Evolutionary conservation across 2,797 vertebrate genomes (phyloP), one percentile per base, ranked within the genome.

Genomic region (Sarcophilus harrisii): DNA sequence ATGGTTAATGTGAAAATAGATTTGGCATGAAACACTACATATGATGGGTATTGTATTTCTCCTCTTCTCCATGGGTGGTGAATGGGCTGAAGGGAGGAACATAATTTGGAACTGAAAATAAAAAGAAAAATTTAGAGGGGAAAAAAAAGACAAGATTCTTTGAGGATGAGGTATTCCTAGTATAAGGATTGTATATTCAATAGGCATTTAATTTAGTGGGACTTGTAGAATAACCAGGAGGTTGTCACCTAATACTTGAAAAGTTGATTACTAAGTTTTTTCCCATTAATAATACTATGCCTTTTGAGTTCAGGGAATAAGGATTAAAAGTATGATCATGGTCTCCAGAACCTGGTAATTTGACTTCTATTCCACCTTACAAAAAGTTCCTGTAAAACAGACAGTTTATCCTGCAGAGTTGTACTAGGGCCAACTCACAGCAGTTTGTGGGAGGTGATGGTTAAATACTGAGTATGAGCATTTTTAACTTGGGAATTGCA

Each of bases 61-160:
- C 30, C 5, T 38, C n/a, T 81, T 81, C 73, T 81, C 21, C n/a
- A 45, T 27, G 18, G 18, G 38, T 81, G 8, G 21, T n/a, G 8
- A 29, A 81, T 16, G 18, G 21, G 59, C 29, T 92, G 28, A 2
- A 62, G 32, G 4, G 12, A 18, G 5, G 14, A 59, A 57, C 14
- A 91, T 93, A n/a, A 66, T 66, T 66, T 66, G 62, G 1, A 66
- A 66, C 95, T 95, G 91, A 89, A 96, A 95, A 95, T 93, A 21
- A 9, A 9, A 45, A 38, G 21, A 87, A 87, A 90, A 95, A 18
- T 92, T 91, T 81, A 94, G 95, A 73, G n/a, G 11, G 21, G 0
- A 30, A 32, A 32, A 62, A 97, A 29, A 93, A 95, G 73, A 91
- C 59, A 94, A 94, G 92, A 91, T 96, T 57, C 94, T 96, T 95